Percentiles rank a stretch among this genome's conserved stretches.
Conservation (phyloP, 2,888 invertebrate genomes). For the Lordiphosa fenestrarum region DNA sequence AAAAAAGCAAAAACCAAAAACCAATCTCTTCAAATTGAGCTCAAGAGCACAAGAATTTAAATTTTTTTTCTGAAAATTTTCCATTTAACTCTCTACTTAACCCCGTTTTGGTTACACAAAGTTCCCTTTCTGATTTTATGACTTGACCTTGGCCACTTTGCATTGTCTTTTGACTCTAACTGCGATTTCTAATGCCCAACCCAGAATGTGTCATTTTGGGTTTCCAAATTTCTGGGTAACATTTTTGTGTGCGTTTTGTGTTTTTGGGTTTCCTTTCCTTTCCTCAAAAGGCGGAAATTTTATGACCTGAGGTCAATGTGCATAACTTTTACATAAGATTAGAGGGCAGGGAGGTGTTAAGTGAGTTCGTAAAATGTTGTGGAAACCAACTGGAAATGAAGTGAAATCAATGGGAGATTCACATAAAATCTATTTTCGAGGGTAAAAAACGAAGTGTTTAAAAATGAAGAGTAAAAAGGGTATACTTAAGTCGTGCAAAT, state of each 20-base stretch:
- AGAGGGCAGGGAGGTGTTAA: conserved; percentile 42
- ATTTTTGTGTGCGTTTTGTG: conserved; percentile 29
- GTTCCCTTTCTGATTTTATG: conserved; percentile 1
- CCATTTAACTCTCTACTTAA: conserved; percentile 51
- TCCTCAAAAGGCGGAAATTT: conserved; percentile 1
- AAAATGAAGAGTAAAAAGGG: too few relatives aligned
- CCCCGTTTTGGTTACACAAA: conserved; percentile 34
- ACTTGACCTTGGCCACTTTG: conserved; percentile 41
- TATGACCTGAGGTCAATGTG: conserved; percentile 25
- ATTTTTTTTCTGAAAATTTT: conserved; percentile 27
- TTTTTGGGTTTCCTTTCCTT: conserved; percentile 23
- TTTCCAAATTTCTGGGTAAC: conserved; percentile 20
- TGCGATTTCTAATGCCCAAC: conserved; percentile 21
- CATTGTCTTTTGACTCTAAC: conserved; percentile 19
- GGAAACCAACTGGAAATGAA: conserved; percentile 40
- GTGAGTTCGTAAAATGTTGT: conserved; percentile 19
- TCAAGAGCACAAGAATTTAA: conserved; percentile 51
- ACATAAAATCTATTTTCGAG: neutral
- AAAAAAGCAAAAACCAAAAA: conserved; percentile 7
- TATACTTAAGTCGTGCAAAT: neutral
- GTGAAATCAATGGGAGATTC: conserved; percentile 2
- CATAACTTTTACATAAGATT: conserved; percentile 19
- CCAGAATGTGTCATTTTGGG: conserved; percentile 29
- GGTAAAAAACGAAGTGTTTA: neutral
- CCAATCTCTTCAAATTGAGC: conserved; percentile 56